Base-by-base conservation (phyloP, 2,113 vertebrate genomes). In the Myotis lucifugus region DNA sequence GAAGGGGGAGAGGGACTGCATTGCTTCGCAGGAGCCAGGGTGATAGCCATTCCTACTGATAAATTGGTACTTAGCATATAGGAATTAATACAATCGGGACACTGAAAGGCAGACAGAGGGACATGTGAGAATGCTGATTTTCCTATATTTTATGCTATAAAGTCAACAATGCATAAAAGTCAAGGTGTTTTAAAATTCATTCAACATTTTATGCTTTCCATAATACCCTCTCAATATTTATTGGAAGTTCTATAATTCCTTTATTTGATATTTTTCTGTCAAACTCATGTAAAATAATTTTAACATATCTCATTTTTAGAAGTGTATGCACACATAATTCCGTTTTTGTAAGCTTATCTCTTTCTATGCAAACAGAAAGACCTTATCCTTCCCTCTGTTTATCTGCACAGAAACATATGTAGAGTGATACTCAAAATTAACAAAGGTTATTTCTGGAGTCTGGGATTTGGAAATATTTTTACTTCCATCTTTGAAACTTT, bases 241-340 rank as follows among this genome's bases (percentile, higher is more conserved):
- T 15, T 54, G 42, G 37, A 94, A 85, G 8, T 48, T 87, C 34
- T 48, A 8, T 21, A 66, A 74, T 67, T 64, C 11, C 27, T 76
- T 76, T 67, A 78, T 73, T 90, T 70, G 48, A 67, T 64, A 88
- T 54, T 93, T 86, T 90, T 86, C 52, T 74, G 32, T 85, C 74
- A 74, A 93, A 34, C 18, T 74, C 29, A 85, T 40, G 48, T 50
- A 8, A 66, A 87, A 66, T 77, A 52, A 72, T 77, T 87, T 91
- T 37, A 64, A 81, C 29, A 32, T 19, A 73, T 73, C 40, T 81
- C 74, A 84, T 76, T 85, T 84, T 88, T 76, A 64, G 52, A 83
- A 78, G 40, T 73, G 14, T 29, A 5, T 29, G 59, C 7, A 1
- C 73, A n/a, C 8, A 54, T 52, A 42, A 50, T n/a, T 29, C 27